These are phyloP conservation scores for Lophura nycthemera DNA, from an alignment of 2,113 vertebrate species.

Conservation along the genomic window DNA sequence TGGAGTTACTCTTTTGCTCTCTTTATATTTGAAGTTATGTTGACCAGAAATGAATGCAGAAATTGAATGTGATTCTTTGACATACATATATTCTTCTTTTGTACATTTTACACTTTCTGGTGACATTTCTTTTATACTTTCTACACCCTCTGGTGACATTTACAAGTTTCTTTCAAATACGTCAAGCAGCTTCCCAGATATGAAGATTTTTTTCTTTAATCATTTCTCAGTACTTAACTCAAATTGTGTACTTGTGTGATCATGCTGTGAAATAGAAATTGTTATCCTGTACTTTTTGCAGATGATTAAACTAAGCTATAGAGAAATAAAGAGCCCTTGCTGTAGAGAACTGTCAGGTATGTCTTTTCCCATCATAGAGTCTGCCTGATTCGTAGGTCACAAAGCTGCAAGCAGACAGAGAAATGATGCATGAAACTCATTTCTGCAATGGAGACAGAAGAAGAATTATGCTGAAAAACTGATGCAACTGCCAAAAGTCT, in stretches of 20 bases:
- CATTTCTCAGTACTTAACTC: neutral
- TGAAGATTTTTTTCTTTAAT: neutral
- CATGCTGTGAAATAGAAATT: neutral
- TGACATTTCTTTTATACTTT: neutral
- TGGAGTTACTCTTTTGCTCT: neutral
- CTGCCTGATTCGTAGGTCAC: neutral
- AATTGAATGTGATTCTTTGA: neutral
- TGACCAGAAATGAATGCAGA: neutral
- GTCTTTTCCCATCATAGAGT: neutral
- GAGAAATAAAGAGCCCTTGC: neutral
- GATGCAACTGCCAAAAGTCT: neutral
- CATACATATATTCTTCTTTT: neutral
- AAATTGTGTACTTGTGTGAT: neutral
- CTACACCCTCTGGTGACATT: neutral
- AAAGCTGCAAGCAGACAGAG: neutral
- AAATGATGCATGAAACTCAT: neutral
- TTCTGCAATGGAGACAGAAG: neutral
- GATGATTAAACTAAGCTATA: neutral
- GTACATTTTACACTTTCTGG: neutral
- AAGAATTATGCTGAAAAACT: neutral
- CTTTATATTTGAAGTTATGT: neutral
- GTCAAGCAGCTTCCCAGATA: neutral
- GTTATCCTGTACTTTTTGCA: neutral
- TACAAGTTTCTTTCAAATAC: neutral
- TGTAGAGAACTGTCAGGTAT: neutral